These are phyloP conservation scores for Xiphophorus birchmanni DNA, from an alignment of 2,797 vertebrate genomes.

Conservation along the genomic window DNA sequence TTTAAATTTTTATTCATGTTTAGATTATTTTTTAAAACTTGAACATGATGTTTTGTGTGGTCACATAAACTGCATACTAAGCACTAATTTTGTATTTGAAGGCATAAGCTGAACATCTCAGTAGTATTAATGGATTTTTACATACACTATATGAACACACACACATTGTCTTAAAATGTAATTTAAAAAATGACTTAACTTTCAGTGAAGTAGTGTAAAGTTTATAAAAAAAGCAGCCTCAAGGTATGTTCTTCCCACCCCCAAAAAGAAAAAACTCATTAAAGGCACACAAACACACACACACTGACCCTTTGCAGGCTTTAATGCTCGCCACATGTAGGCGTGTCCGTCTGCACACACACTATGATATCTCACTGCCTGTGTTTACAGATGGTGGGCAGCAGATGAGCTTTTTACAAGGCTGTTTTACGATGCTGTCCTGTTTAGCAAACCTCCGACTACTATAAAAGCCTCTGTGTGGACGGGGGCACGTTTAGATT, in stretches of 20 bases:
- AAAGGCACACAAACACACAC: neutral
- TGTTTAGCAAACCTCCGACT: conserved; percentile 56
- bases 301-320: neutral
- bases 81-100: conserved; percentile 26
- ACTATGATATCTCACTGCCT: conserved; percentile 44
- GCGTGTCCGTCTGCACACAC: conserved; percentile 33
- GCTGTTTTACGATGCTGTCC: conserved; percentile 59
- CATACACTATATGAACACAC: conserved; percentile 31
- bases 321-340: conserved; percentile 42
- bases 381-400: conserved; percentile 69
- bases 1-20: neutral
- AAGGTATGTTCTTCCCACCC: conserved; percentile 1
- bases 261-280: neutral
- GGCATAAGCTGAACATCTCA: conserved; percentile 21
- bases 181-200: conserved; percentile 19
- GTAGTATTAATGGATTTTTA: conserved; percentile 15
- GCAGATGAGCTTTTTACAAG: conserved; percentile 75
- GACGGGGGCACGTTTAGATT: conserved; percentile 1
- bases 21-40: neutral
- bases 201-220: neutral
- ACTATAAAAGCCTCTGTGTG: conserved; percentile 37
- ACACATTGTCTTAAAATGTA: conserved; percentile 2
- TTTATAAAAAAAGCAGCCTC: conserved; percentile 6
- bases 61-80: neutral
- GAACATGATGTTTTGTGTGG: neutral